Conservation (phyloP, 2,797 vertebrate species). For the Sciaenops ocellatus region DNA sequence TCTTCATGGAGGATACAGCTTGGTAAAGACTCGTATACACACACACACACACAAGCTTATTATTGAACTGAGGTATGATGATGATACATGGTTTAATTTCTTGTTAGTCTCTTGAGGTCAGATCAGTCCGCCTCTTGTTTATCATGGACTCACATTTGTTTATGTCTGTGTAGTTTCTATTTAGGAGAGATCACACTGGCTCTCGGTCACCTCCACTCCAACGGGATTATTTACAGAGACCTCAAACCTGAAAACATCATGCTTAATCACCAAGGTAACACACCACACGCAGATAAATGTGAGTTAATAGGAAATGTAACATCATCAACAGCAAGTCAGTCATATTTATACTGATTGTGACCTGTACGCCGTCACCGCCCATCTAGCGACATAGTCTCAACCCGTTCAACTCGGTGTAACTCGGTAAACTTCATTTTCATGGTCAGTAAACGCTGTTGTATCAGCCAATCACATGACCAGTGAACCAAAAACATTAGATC, state of each 20-base stretch:
- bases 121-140: neutral
- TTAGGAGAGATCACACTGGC: conserved; percentile 92
- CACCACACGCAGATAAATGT: neutral
- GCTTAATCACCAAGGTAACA: conserved; percentile 90
- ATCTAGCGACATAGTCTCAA: too few relatives aligned
- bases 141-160: neutral
- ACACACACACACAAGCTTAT: neutral
- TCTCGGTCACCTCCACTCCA: conserved; percentile 91
- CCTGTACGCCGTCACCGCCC: too few relatives aligned
- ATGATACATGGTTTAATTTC: neutral
- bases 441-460: too few relatives aligned
- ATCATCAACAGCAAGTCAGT: too few relatives aligned
- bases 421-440: too few relatives aligned
- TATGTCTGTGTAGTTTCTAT: conserved; percentile 87
- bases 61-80: neutral
- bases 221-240: conserved; percentile 93
- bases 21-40: conserved; percentile 81
- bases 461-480: too few relatives aligned
- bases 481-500: too few relatives aligned
- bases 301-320: too few relatives aligned
- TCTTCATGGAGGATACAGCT: conserved; percentile 95
- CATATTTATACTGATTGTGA: too few relatives aligned
- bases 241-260: conserved; percentile 95
- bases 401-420: too few relatives aligned
- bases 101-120: neutral